A percentile compares a stretch with the other conserved stretches of the same genome.
These are phyloP conservation scores for Tachuris rubrigastra DNA, from an alignment of 2,113 vertebrate species.

Conservation along the genomic window DNA sequence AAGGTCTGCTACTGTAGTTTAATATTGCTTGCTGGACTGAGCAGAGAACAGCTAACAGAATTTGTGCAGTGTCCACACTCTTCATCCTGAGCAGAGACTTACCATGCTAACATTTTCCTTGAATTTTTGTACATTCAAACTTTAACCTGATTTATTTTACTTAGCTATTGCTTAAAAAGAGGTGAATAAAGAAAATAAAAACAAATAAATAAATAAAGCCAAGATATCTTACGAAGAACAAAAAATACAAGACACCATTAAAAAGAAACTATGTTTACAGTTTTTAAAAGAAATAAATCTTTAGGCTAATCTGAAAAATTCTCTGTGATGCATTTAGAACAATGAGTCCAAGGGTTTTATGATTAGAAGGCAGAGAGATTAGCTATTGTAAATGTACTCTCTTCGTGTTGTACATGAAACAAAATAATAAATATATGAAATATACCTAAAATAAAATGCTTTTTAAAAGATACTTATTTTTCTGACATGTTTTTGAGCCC, in stretches of 20 bases:
- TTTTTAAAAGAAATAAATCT: not conserved
- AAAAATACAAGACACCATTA: not conserved
- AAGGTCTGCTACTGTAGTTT: constrained; percentile 3
- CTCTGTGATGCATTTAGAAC: not conserved
- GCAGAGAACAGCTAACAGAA: not conserved
- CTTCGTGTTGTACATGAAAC: not conserved
- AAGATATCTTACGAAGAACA: not conserved
- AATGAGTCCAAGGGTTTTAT: not conserved
- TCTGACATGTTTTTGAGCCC: not conserved
- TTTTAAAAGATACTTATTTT: not conserved
- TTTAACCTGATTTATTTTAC: not conserved
- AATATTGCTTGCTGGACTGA: constrained; percentile 6
- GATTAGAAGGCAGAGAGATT: not conserved
- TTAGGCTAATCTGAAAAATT: not conserved
- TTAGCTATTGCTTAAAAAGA: not conserved
- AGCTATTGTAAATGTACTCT: not conserved
- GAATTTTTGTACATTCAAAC: not conserved
- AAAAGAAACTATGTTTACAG: not conserved
- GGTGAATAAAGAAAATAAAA: not conserved
- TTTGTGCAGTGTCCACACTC: not conserved
- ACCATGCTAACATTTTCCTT: not conserved
- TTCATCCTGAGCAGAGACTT: not conserved
- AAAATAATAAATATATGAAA: not conserved
- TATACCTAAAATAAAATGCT: not conserved
- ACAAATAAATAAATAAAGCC: not conserved